Evolutionary conservation across 2,888 invertebrate genomes (phyloP), one percentile per base, ranked within the genome.

Genomic region (Eilema griseolum): DNA sequence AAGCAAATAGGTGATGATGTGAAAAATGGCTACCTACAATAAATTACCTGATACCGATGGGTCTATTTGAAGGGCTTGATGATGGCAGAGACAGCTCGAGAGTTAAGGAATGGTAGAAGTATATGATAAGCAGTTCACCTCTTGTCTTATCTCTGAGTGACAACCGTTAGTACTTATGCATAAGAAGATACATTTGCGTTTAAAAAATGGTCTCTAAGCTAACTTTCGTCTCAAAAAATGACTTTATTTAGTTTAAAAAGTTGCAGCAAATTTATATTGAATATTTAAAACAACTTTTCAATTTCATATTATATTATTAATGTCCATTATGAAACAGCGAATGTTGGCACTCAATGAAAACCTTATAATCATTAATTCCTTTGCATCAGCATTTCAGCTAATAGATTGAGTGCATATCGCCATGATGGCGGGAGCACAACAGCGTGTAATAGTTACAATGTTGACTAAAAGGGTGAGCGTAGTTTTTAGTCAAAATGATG

Each of bases 371-470:
- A 77, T 73, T 78, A 77, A 77, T 77, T 82, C 75, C 76, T 79
- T 76, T 78, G 75, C 71, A 69, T 78, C 78, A 76, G 74, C 78
- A 64, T 69, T 78, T 75, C 71, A 59, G 75, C 76, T 85, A 85
- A 85, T 82, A 86, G 77, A 81, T 83, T 83, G 83, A 84, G 83
- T 83, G 85, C 77, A 71, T 73, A 76, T 79, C 81, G 81, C 74
- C 61, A 65, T 67, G 66, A 61, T 65, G 67, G 71, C 10, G 67
- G 20, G 72, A 31, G 64, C 63, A 74, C 68, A 76, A 63, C 67
- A 60, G 72, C 73, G 68, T 68, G 67, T 72, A 75, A 75, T 76
- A 71, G 71, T 74, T 73, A 56, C 56, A 67, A 24, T 68, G 46
- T 57, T 63, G 59, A 56, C 33, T 65, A 33, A 65, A 46, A 41